Percentiles rank a stretch among this genome's conserved stretches.
Conservation (phyloP, 2,888 invertebrate species). For the Mythimna pallens region DNA sequence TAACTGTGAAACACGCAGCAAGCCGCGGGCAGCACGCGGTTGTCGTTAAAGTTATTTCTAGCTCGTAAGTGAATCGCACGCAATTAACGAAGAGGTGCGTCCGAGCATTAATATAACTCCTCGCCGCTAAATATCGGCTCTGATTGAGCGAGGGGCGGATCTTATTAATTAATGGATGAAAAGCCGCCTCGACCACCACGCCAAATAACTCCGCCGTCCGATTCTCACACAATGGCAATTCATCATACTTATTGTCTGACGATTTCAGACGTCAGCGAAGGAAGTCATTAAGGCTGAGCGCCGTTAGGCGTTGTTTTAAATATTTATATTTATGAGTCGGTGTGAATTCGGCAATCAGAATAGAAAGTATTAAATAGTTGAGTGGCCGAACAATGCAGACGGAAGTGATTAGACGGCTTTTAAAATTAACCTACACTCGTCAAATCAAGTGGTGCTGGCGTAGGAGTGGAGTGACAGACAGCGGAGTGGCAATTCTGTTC, state of each 20-base stretch:
- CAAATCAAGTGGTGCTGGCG: conserved; percentile 68
- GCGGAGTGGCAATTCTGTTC: conserved; percentile 77
- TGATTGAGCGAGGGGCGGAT: conserved; percentile 87
- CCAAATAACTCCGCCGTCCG: conserved; percentile 80
- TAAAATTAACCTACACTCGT: conserved; percentile 73
- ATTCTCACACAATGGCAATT: conserved; percentile 88
- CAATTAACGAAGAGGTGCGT: conserved; percentile 86
- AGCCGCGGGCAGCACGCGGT: conserved; percentile 72
- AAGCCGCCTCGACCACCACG: conserved; percentile 83
- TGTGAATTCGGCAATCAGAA: conserved; percentile 76
- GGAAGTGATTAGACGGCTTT: conserved; percentile 73
- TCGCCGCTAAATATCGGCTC: conserved; percentile 82
- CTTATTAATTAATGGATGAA: conserved; percentile 88
- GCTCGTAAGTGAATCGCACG: conserved; percentile 83
- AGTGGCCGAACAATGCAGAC: conserved; percentile 68
- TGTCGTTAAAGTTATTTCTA: conserved; percentile 81
- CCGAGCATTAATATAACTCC: conserved; percentile 83
- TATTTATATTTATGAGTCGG: conserved; percentile 76
- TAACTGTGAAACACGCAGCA: conserved; percentile 64
- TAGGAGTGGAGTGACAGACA: conserved; percentile 78
- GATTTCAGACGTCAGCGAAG: conserved; percentile 88
- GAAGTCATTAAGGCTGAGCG: conserved; percentile 84
- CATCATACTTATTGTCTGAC: conserved; percentile 88
- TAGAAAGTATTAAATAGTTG: conserved; percentile 68
- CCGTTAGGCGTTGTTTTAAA: conserved; percentile 80